These are phyloP conservation scores for Anadara kagoshimensis DNA, from an alignment of 1,140 invertebrate genomes.

Conservation along the genomic window DNA sequence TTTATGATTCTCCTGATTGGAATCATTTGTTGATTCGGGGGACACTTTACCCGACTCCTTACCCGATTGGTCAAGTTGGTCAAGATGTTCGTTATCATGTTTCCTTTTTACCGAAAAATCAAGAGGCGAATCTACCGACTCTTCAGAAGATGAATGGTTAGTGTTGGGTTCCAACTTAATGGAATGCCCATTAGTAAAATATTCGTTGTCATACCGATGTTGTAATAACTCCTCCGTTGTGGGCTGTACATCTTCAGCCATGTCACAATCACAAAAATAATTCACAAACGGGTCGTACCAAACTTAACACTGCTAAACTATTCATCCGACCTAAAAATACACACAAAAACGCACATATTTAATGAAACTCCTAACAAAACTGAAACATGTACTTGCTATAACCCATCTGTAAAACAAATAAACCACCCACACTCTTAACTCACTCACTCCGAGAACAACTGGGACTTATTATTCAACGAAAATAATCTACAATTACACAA, in stretches of 20 bases:
- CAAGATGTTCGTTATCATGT: constrained; percentile 45
- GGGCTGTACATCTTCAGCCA: constrained; percentile 30
- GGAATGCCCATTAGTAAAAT: constrained; percentile 12
- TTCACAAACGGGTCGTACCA: not conserved
- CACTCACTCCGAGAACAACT: no score
- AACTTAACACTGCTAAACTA: not conserved
- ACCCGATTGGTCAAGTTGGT: constrained; percentile 14
- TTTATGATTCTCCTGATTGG: constrained; percentile 17
- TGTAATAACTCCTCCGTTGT: constrained; percentile 9
- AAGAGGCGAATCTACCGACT: constrained; percentile 46
- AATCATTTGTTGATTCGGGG: constrained; percentile 40
- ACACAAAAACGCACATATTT: not conserved
- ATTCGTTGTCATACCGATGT: constrained; percentile 22
- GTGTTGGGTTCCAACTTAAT: constrained; percentile 17
- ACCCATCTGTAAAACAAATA: no score
- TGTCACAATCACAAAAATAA: constrained; percentile 3
- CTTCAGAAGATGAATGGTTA: constrained; percentile 43
- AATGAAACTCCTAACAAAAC: not conserved
- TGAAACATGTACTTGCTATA: no score
- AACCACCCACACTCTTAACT: no score
- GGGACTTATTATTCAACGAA: no score
- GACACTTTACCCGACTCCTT: constrained; percentile 42
- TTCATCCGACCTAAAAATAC: constrained; percentile 10
- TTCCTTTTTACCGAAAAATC: constrained; percentile 55
- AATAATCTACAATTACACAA: no score